Evolutionary conservation across 2,888 invertebrate genomes (phyloP), one percentile per base, ranked within the genome.

Genomic region (Ochropleura leucogaster): DNA sequence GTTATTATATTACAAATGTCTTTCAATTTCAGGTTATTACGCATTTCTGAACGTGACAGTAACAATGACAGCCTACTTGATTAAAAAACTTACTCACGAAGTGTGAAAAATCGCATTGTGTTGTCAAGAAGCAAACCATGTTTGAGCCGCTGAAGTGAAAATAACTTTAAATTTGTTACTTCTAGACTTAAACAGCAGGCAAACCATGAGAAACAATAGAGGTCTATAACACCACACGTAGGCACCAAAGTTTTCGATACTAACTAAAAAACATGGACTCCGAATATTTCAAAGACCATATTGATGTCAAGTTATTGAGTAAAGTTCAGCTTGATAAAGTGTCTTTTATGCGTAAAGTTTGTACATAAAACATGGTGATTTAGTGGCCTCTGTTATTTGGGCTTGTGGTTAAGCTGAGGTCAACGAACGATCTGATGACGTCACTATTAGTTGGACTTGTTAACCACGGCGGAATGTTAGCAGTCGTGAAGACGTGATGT

Each of bases 291-390:
- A 64, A 83, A 84, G 65, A 80, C 79, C 88, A 82, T 89, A 84
- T 88, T 90, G 88, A 79, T 82, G 82, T 80, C 75, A 84, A 85
- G 81, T 85, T 86, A 85, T 85, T 73, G 80, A 82, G 79, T 80
- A 82, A 89, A 87, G 77, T 90, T 88, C 68, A 74, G 77, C 77
- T 87, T 89, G 88, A 89, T 88, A 89, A 86, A 90, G 85, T 85
- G 86, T 85, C 87, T 85, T 90, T 88, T 88, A 90, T 88, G 86
- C 68, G 76, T 77, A 85, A 90, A 90, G 84, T 90, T 90, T 82
- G 78, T 77, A 75, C 86, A 90, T 90, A 90, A 90, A 90, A 88
- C 88, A 90, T 80, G 86, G 83, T 90, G 88, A 90, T 90, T 87
- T 88, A 88, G 76, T 68, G 64, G 65, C 47, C 70, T 66, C 67